Evolutionary conservation across 64 coral and sea anemone species (phyloP).

Genomic region (Montipora capricornis): DNA sequence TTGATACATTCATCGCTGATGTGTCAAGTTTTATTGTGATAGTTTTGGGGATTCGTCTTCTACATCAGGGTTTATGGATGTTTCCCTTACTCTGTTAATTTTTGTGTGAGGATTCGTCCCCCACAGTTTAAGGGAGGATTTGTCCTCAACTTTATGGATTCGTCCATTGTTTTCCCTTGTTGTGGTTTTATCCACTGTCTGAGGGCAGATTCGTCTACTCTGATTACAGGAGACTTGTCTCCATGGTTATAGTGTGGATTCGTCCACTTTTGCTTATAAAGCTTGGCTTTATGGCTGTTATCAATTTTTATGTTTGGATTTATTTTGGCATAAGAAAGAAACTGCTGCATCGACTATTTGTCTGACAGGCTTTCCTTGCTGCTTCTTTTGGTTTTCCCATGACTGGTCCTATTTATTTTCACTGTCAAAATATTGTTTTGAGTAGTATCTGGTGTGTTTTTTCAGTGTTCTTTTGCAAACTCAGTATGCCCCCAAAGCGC

Average conservation of each 20-base stretch:
- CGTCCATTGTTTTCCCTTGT: background rate
- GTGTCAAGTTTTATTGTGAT: too few relatives aligned
- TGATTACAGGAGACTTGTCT: too few relatives aligned
- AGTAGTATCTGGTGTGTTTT: background rate
- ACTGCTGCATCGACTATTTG: background rate
- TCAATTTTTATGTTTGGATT: background rate
- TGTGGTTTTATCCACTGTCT: too few relatives aligned
- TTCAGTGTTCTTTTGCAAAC: background rate
- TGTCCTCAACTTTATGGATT: background rate
- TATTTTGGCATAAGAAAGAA: background rate
- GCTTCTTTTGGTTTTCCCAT: background rate
- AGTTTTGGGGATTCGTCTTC: too few relatives aligned
- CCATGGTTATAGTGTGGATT: background rate
- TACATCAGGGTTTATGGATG: too few relatives aligned
- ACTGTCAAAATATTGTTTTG: background rate
- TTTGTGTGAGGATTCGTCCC: background rate
- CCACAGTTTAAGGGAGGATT: background rate
- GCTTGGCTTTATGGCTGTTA: too few relatives aligned
- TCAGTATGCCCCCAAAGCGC: conserved; percentile 16
- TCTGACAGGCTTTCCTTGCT: conserved; percentile 25
- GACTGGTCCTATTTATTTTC: too few relatives aligned
- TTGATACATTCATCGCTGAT: too few relatives aligned
- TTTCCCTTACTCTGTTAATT: too few relatives aligned
- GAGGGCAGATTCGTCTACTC: too few relatives aligned
- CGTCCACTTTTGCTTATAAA: too few relatives aligned